Percentiles rank a stretch among this genome's conserved stretches.
Evolutionary conservation across 2,888 invertebrate genomes (phyloP).

Genomic region (Macaria liturata): DNA sequence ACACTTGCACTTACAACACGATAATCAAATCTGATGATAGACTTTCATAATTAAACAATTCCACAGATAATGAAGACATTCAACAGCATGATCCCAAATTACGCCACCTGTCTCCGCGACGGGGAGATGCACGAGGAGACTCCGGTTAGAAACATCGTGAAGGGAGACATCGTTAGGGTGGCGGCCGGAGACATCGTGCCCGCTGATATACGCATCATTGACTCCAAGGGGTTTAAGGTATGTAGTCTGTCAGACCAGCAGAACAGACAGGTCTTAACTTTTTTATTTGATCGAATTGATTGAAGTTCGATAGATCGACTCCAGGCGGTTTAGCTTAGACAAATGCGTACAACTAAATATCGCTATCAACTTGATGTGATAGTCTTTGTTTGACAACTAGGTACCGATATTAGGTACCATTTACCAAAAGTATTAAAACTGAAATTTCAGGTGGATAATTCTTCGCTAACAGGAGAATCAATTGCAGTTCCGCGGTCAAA

Average conservation of each 20-base stretch:
- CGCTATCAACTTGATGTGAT: too few relatives aligned
- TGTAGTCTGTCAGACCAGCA: neutral
- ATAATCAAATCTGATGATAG: too few relatives aligned
- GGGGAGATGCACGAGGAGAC: conserved; percentile 90
- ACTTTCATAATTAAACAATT: too few relatives aligned
- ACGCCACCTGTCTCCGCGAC: conserved; percentile 94
- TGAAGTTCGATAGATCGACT: too few relatives aligned
- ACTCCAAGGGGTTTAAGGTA: conserved; percentile 94
- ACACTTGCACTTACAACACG: too few relatives aligned
- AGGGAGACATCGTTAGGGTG: conserved; percentile 94
- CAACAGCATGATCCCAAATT: conserved; percentile 97
- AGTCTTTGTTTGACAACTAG: too few relatives aligned
- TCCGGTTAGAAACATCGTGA: conserved; percentile 94
- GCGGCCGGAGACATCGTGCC: conserved; percentile 99
- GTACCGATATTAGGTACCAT: too few relatives aligned
- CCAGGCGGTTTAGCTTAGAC: too few relatives aligned
- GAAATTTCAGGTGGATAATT: conserved; percentile 88
- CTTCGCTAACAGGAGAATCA: conserved; percentile 96
- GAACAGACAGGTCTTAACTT: too few relatives aligned
- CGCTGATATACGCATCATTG: conserved; percentile 97
- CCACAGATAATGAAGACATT: conserved; percentile 98
- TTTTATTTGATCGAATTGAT: too few relatives aligned
- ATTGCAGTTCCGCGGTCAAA: conserved; percentile 94
- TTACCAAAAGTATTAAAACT: neutral
- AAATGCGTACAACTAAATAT: too few relatives aligned